Percentiles rank a stretch among this genome's conserved stretches.
These are phyloP conservation scores for Odocoileus virginianus DNA, from an alignment of 2,113 vertebrate species.

Conservation along the genomic window DNA sequence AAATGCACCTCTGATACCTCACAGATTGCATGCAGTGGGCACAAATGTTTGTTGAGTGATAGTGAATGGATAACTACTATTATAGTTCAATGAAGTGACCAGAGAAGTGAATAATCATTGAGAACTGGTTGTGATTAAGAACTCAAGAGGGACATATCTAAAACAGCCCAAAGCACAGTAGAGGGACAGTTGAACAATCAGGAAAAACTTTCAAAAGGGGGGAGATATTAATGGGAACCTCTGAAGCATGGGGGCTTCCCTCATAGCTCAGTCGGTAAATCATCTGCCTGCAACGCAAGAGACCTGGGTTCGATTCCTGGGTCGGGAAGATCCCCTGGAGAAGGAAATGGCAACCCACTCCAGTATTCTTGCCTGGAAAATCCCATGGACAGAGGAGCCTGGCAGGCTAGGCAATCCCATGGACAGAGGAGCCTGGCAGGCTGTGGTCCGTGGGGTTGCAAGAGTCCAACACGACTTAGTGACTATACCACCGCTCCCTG, in stretches of 20 bases:
- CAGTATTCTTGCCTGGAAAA: neutral
- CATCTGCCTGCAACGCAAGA: no score
- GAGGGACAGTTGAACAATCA: neutral
- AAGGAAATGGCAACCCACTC: neutral
- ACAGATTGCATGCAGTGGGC: neutral
- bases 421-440: neutral
- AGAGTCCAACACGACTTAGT: accelerated
- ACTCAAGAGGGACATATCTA: neutral
- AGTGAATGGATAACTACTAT: neutral
- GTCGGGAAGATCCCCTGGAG: neutral
- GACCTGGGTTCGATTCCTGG: neutral
- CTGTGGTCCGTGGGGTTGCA: accelerated
- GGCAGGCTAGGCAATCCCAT: neutral
- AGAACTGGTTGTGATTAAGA: neutral
- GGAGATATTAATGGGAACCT: neutral
- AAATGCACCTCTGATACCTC: neutral
- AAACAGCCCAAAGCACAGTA: neutral
- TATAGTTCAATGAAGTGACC: neutral
- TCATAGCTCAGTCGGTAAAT: neutral
- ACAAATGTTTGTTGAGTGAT: neutral
- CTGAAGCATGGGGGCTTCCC: neutral
- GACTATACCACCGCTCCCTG: neutral
- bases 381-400: neutral
- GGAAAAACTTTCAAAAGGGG: neutral
- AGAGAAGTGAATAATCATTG: neutral